Evolutionary conservation across 2,113 vertebrate species (phyloP), one percentile per base, ranked within the genome.

Genomic region (Pao palembangensis): DNA sequence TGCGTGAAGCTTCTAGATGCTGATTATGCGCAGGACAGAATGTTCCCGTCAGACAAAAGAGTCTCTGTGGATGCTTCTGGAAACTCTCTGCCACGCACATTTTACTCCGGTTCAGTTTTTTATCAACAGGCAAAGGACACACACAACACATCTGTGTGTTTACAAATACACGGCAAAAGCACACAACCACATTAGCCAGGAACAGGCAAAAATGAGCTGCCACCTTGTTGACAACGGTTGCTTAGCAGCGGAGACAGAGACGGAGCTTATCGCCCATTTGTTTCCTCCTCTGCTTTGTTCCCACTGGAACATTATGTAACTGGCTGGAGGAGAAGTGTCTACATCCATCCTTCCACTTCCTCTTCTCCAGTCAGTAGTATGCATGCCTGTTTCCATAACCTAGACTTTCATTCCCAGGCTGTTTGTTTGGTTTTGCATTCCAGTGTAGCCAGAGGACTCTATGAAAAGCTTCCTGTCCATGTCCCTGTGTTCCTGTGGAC

Each of bases 211-310:
- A 12, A 43, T 28, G 44, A 8, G 38, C 31, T 20, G 43, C 48
- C 10, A 1, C 19, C 42, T 53, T 47, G 64, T 60, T 78, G 69
- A 75, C 71, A 79, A 75, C 62, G 13, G 86, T 78, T 82, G 73
- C 80, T 51, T 57, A 62, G 81, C 77, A 84, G 73, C 61, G 0
- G 41, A 67, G 59, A 60, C 76, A 71, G 69, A 28, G 68, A 61
- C 64, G 59, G 60, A 75, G 69, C 71, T 68, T 62, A 76, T 76
- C 82, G 72, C 76, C 64, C 74, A 67, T 83, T 83, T 82, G 74
- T 73, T 69, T 82, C 64, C 69, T 75, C 64, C 69, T 75, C 64
- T 54, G 51, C 76, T 80, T 76, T 71, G 80, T 83, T 83, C 73
- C 82, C 66, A 62, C 17, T 71, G 51, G 52, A 77, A 38, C 38